A percentile compares a stretch with the other conserved stretches of the same genome.
Conservation (phyloP, 2,113 vertebrate species). For the Girardinichthys multiradiatus region DNA sequence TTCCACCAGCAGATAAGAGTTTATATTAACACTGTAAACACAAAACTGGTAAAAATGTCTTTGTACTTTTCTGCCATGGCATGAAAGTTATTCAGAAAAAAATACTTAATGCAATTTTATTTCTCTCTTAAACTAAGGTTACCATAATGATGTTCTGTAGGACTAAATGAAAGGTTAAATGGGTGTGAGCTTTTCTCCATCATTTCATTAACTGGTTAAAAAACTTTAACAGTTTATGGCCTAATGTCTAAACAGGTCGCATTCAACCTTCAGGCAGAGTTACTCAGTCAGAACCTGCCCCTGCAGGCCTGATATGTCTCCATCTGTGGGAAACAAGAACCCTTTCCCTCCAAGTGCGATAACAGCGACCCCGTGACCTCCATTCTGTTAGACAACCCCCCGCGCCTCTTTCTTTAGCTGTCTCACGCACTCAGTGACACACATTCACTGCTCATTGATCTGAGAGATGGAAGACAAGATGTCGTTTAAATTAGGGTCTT, state of each 20-base stretch:
- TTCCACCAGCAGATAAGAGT: no score
- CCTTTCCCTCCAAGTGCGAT: constrained; percentile 57
- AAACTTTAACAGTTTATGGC: not conserved
- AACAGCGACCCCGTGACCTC: constrained; percentile 64
- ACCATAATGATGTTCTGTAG: no score
- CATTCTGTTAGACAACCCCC: constrained; percentile 47
- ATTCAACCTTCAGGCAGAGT: not conserved
- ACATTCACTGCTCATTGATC: constrained; percentile 43
- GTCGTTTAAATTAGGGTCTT: constrained; percentile 41
- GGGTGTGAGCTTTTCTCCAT: not conserved
- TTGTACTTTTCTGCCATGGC: no score
- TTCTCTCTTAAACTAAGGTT: no score
- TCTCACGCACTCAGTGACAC: constrained; percentile 39
- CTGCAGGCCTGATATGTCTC: constrained; percentile 33
- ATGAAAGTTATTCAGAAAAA: no score
- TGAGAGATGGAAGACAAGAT: constrained; percentile 39
- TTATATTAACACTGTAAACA: no score
- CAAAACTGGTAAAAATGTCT: no score
- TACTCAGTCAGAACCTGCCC: constrained; percentile 15
- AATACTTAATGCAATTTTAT: no score
- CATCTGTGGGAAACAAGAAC: constrained; percentile 58
- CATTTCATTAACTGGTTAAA: not conserved
- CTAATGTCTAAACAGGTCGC: constrained; percentile 15
- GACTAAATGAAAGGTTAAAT: not conserved
- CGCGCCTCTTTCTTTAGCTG: constrained; percentile 33